Conservation (phyloP, 2,797 vertebrate species). For the Sebastes diaconus region DNA sequence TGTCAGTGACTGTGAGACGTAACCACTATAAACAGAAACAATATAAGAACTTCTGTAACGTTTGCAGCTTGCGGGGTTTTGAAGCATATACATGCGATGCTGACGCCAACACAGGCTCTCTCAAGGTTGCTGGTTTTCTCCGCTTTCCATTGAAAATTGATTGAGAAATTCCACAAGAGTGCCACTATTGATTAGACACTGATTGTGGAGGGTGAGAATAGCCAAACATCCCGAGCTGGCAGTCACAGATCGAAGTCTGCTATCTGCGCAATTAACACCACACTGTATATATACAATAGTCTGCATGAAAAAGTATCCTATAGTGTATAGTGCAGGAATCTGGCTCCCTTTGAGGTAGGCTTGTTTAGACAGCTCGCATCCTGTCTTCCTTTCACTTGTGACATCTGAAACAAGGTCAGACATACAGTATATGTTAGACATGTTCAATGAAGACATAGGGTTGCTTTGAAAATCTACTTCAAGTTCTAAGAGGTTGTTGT, state of each 20-base stretch:
- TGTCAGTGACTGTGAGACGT: neutral
- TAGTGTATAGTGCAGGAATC: constrained; percentile 20
- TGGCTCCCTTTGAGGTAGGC: constrained; percentile 5
- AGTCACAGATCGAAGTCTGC: constrained; percentile 54
- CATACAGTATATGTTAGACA: neutral
- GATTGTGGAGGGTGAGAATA: constrained; percentile 62
- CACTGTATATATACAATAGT: constrained; percentile 27
- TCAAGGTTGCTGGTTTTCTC: constrained; percentile 63
- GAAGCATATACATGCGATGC: neutral
- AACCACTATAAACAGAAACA: neutral
- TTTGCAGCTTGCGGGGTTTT: constrained; percentile 7
- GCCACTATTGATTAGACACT: constrained; percentile 60
- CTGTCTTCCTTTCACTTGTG: constrained; percentile 8
- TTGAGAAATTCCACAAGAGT: constrained; percentile 68
- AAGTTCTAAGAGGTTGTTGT: neutral
- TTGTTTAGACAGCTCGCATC: constrained; percentile 40
- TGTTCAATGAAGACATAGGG: neutral
- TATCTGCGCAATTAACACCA: constrained; percentile 56
- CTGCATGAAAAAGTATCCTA: constrained; percentile 17
- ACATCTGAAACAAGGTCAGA: constrained; percentile 18
- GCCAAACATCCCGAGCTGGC: constrained; percentile 41
- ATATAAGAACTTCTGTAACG: neutral
- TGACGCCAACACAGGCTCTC: constrained; percentile 14
- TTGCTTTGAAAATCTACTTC: neutral
- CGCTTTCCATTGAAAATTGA: constrained; percentile 69